A percentile compares a stretch with the other conserved stretches of the same genome.
These are phyloP conservation scores for Drosophila nr. medialis DNA, from an alignment of 2,888 invertebrate genomes.

Conservation along the genomic window DNA sequence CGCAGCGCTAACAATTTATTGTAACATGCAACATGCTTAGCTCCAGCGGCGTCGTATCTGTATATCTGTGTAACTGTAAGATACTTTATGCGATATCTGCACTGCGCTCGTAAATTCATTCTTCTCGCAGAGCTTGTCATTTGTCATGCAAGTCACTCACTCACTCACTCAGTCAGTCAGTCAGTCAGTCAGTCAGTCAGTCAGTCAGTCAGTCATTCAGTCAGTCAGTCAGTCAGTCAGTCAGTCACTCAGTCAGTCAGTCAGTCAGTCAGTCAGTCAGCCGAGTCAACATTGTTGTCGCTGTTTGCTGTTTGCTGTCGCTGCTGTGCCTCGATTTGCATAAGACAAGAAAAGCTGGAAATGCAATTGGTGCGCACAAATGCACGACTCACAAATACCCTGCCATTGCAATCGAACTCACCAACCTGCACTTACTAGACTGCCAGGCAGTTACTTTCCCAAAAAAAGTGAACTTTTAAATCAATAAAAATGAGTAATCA, in stretches of 20 bases:
- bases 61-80: conserved; percentile 55
- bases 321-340: conserved; percentile 59
- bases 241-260: conserved; percentile 45
- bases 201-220: conserved; percentile 35
- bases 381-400: conserved; percentile 28
- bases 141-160: conserved; percentile 58
- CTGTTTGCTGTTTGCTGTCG: conserved; percentile 24
- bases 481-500: neutral
- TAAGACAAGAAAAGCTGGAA: conserved; percentile 51
- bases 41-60: conserved; percentile 45
- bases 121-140: conserved; percentile 50
- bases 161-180: conserved; percentile 51
- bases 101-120: conserved; percentile 73
- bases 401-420: neutral
- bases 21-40: conserved; percentile 51
- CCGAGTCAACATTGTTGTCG: conserved; percentile 47
- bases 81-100: conserved; percentile 78
- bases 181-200: conserved; percentile 24
- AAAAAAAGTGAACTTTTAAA: too few species aligned
- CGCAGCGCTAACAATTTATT: conserved; percentile 43
- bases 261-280: conserved; percentile 42
- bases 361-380: neutral
- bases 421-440: neutral
- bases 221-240: conserved; percentile 45
- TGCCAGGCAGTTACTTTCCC: neutral